Conservation (phyloP, 1,140 invertebrate genomes). For the Diuraphis noxia region DNA sequence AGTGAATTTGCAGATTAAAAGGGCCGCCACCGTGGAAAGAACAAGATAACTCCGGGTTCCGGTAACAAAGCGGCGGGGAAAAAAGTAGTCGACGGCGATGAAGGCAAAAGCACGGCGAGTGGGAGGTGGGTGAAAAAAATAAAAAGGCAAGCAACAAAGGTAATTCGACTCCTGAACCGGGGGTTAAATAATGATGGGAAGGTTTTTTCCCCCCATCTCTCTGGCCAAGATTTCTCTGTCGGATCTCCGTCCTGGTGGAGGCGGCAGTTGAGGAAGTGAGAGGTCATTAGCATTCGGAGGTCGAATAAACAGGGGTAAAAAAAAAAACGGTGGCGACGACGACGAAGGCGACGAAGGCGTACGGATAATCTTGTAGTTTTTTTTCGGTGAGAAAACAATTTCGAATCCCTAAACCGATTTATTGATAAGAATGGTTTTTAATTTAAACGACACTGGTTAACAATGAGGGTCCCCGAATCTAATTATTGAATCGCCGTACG, state of each 20-base stretch:
- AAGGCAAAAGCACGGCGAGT: background rate
- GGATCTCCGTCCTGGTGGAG: background rate
- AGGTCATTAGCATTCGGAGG: constrained; percentile 52
- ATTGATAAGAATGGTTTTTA: constrained; percentile 50
- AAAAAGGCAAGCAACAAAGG: constrained; percentile 48
- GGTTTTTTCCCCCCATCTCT: background rate
- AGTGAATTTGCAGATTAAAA: constrained; percentile 52
- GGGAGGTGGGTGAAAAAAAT: background rate
- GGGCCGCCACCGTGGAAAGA: constrained; percentile 5
- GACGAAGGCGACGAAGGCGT: background rate
- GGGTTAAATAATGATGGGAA: constrained; percentile 52
- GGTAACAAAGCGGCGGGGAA: constrained; percentile 40
- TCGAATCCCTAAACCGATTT: constrained; percentile 50
- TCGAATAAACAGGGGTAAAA: constrained; percentile 27
- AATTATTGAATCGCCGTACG: constrained; percentile 24
- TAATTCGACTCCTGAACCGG: constrained; percentile 50
- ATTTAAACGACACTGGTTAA: constrained; percentile 53
- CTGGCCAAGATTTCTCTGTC: constrained; percentile 37
- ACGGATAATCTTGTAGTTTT: constrained; percentile 50
- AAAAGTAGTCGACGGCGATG: background rate
- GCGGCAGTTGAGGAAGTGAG: background rate
- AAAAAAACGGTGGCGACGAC: too few species aligned
- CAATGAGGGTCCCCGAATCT: constrained; percentile 23
- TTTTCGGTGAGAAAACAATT: constrained; percentile 45
- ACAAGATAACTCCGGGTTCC: constrained; percentile 51